phyloP scores from a whole-genome alignment of 1,140 invertebrate species.

The Drosophila willistoni region DNA sequence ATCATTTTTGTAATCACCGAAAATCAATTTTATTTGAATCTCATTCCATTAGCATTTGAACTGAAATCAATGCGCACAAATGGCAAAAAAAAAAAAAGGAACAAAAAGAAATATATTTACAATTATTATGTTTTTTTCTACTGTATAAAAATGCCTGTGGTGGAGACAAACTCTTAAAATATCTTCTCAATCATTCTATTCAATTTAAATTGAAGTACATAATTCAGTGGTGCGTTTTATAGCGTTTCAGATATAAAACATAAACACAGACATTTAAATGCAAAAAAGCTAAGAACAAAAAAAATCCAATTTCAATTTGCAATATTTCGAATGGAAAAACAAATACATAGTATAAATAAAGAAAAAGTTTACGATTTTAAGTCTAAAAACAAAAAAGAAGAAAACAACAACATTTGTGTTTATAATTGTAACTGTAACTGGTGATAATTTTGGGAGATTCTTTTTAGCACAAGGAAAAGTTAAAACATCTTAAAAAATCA shows the following conservation, averaged over 20 bases:
- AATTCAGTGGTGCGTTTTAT: conserved; percentile 80
- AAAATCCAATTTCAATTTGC: conserved; percentile 52
- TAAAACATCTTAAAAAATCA: too few species aligned
- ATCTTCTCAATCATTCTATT: not conserved
- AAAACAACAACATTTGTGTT: not conserved
- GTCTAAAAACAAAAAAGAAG: conserved; percentile 38
- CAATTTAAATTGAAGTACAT: conserved; percentile 13
- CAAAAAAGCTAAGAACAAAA: conserved; percentile 17
- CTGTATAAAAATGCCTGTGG: not conserved
- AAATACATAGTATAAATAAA: conserved; percentile 65
- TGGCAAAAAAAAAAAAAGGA: conserved; percentile 13
- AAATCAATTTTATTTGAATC: conserved; percentile 43
- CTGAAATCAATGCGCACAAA: conserved; percentile 70
- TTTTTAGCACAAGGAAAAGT: too few species aligned
- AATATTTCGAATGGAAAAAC: conserved; percentile 47
- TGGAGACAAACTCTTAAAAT: not conserved
- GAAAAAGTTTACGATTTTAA: conserved; percentile 70
- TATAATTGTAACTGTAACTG: not conserved
- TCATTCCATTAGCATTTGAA: conserved; percentile 52
- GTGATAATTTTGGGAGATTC: too few species aligned
- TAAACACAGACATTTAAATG: conserved; percentile 37
- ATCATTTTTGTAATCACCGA: conserved; percentile 30
- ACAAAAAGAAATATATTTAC: conserved; percentile 29
- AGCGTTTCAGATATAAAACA: conserved; percentile 73
- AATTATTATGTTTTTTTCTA: not conserved